Evolutionary conservation across 2,113 vertebrate genomes (phyloP), one percentile per base, ranked within the genome.

Genomic region (Syrmaticus mikado): DNA sequence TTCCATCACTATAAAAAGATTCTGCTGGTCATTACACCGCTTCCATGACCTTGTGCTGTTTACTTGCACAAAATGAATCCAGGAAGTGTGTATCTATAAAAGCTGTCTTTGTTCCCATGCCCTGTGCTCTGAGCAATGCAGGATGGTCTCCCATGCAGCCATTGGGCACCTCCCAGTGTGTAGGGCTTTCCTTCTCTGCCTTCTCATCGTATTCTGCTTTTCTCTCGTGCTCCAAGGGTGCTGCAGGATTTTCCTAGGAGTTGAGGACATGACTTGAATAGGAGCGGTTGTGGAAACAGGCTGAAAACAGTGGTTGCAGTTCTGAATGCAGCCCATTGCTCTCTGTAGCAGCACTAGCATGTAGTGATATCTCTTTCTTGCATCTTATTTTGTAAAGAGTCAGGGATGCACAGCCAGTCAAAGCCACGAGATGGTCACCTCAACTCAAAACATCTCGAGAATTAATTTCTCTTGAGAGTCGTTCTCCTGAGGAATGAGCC

Each of bases 351-450:
- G 24, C 38, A 34, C 1, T 13, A 52, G 14, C 32, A 64, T 24
- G 24, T 13, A 0, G 0, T 28, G 70, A 20, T 41, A 32, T 6
- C 19, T 67, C 65, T 82, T 22, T 5, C 57, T 76, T 25, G 0
- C 24, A 18, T 8, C 25, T 68, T 21, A n/a, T 21, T 57, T 57
- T 57, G n/a, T 62, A 27, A 68, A 65, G 34, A 36, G 24, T 14
- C 17, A 78, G 32, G 18, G 0, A 3, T 13, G 9, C 61, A 75
- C 46, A 62, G 21, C 62, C 1, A n/a, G 24, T n/a, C 46, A 34
- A 77, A 70, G 41, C 14, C 34, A 60, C 17, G 5, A 53, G 61
- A 0, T 84, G 71, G 16, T 38, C 21, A 8, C 15, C 13, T 72
- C 16, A 21, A 14, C 40, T 40, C 30, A 43, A 72, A 75, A 6